Conservation (phyloP, 2,888 invertebrate genomes). For the Keiferia lycopersicella region DNA sequence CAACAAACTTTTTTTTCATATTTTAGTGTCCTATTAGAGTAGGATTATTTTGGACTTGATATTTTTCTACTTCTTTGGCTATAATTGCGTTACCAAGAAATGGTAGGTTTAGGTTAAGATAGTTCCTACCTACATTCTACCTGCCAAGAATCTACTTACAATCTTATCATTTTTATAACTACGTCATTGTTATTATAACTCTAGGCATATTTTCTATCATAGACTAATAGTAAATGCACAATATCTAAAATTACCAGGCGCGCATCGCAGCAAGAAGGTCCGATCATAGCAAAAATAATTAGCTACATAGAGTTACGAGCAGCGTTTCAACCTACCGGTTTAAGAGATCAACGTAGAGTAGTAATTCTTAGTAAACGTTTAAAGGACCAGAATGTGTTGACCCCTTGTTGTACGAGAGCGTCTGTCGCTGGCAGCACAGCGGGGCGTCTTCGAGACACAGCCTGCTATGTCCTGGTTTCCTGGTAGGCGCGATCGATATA, state of each 20-base stretch:
- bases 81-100: too few species aligned
- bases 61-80: too few species aligned
- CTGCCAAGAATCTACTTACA: too few species aligned
- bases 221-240: too few species aligned
- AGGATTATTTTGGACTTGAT: too few species aligned
- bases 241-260: constrained; percentile 36
- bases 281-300: constrained; percentile 41
- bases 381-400: too few species aligned
- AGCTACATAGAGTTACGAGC: constrained; percentile 35
- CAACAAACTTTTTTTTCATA: constrained; percentile 60
- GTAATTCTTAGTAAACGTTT: too few species aligned
- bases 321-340: not conserved
- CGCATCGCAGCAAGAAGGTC: constrained; percentile 36
- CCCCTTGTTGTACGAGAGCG: constrained; percentile 19
- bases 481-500: constrained; percentile 49
- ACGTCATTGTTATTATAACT: too few species aligned
- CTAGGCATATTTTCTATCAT: not conserved
- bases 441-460: constrained; percentile 54
- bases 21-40: not conserved
- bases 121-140: too few species aligned
- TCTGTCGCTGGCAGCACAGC: constrained; percentile 60
- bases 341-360: too few species aligned
- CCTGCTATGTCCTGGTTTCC: constrained; percentile 47
- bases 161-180: too few species aligned
- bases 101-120: too few species aligned